These are phyloP conservation scores for Empidonax alnorum DNA, from an alignment of 2,113 vertebrate genomes.

Conservation along the genomic window DNA sequence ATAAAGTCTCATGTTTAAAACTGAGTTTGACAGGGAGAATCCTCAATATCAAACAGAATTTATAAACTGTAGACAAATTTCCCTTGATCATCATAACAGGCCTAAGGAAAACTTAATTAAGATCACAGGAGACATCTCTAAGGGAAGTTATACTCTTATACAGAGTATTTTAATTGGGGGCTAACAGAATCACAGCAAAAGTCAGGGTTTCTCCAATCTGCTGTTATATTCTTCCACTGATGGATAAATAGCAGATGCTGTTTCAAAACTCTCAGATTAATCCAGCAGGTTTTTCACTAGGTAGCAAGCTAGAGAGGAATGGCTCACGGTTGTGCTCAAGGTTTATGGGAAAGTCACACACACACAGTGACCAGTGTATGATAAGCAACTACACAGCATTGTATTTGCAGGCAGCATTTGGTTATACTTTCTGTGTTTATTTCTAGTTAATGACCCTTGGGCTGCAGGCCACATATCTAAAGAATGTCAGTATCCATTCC, in stretches of 20 bases:
- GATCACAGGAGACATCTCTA: background rate
- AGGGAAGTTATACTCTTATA: background rate
- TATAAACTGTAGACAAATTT: background rate
- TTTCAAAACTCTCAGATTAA: background rate
- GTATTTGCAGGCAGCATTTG: background rate
- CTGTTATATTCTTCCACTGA: background rate
- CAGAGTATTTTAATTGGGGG: background rate
- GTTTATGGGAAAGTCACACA: background rate
- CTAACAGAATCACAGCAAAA: background rate
- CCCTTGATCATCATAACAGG: background rate
- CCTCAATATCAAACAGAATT: conserved; percentile 22
- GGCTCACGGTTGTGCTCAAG: accelerated
- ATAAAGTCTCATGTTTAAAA: background rate
- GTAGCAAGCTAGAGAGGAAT: background rate
- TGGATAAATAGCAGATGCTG: background rate
- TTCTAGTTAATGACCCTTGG: background rate
- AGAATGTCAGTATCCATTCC: background rate
- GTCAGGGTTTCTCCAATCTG: background rate
- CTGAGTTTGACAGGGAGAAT: background rate
- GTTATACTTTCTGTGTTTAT: background rate
- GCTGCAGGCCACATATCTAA: background rate
- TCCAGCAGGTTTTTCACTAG: background rate
- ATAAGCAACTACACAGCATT: background rate
- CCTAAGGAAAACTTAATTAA: background rate
- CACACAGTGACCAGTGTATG: background rate